Base-by-base conservation (phyloP, 2,113 vertebrate species). In the Plecotus auritus region DNA sequence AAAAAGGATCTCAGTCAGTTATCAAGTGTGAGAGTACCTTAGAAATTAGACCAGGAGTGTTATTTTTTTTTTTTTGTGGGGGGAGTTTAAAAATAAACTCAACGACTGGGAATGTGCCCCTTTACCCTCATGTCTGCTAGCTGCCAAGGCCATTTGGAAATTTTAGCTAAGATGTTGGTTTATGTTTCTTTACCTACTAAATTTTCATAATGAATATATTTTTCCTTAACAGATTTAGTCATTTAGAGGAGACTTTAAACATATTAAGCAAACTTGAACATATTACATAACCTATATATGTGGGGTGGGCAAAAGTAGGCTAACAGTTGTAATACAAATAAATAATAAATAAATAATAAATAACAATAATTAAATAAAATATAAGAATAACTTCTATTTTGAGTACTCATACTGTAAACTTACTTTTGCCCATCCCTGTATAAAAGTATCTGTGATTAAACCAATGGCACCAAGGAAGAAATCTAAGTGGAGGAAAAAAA, bases 71-170 rank as follows among this genome's bases (percentile, higher is more conserved):
- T 30, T 7, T 30, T 4, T 54, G 51, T 17, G 70, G 77, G 47
- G 54, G 30, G 59, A 67, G 9, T 35, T 66, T 82, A 69, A 74
- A 95, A 89, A 72, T 90, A 88, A 92, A 81, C 18, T 73, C 16
- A 66, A 37, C 56, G 18, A 35, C 93, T 14, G 18, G 22, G 3
- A 1, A 26, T 37, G 2, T 76, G 70, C 22, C 22, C 76, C n/a
- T 93, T 93, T 74, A 81, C 17, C 14, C 10, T 92, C 7, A 87
- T 82, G 13, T 96, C 22, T 84, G 10, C 32, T 89, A 74, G 26
- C 74, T 96, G 32, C 23, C 76, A 61, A 94, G 87, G 35, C 11
- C 42, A 83, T 47, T 95, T 86, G 93, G 70, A 91, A 89, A 93
- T 91, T 86, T 95, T 90, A 91, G 66, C 74, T 42, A 70, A 86